Base-by-base conservation (phyloP, 2,888 invertebrate genomes). In the Eupithecia pulchellata region DNA sequence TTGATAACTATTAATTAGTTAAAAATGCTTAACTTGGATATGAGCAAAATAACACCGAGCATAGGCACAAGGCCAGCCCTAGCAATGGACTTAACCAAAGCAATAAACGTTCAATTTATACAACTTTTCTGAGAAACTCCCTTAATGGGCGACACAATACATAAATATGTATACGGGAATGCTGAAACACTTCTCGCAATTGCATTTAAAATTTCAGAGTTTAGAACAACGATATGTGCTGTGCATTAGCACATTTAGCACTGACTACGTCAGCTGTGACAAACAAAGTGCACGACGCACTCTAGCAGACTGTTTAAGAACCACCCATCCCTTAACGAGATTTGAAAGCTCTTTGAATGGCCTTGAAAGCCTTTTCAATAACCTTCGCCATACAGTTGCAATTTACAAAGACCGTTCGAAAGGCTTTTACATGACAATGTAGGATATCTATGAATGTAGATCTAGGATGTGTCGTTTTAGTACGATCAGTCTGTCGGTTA, bases 241-340 rank as follows among this genome's bases (percentile, higher is more conserved):
- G 73, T 76, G 76, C 77, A 47, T 47, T 47, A 42, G 42, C 42
- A 47, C 42, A 17, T 78, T 80, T 79, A 82, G 77, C 72, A 75
- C 77, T 76, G 77, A 80, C 80, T 82, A 81, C 77, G 76, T 73
- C 76, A 75, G 76, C 74, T 69, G 71, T 47, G 11, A 20, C 2
- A 47, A 47, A 47, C 4, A 17, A 17, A 47, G 20, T 20, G 20
- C n/a, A n/a, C 8, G 20, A 52, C 25, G 4, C 25, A 20, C 47
- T 52, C 47, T n/a, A n/a, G n/a, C n/a, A n/a, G n/a, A n/a, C n/a
- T n/a, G n/a, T n/a, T n/a, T n/a, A n/a, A n/a, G n/a, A n/a, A n/a
- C n/a, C n/a, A n/a, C n/a, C n/a, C n/a, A n/a, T n/a, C n/a, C n/a
- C n/a, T n/a, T n/a, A n/a, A n/a, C n/a, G n/a, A n/a, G n/a, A n/a